Conservation (phyloP, 2,888 invertebrate species). For the Cephus pulcher region DNA sequence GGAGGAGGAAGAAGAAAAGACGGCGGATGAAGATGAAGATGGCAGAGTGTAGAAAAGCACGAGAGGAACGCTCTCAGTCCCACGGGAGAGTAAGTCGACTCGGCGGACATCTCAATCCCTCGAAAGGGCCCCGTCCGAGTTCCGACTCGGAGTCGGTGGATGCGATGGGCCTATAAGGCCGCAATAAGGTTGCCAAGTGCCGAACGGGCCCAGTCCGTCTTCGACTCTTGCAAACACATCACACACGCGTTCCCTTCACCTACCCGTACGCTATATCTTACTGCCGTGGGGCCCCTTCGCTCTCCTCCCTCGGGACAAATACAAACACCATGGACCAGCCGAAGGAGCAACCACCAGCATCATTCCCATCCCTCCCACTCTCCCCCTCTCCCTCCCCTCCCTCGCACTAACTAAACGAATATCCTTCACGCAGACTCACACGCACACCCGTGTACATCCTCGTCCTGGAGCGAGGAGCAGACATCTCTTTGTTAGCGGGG, state of each 20-base stretch:
- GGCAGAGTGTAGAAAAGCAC: conserved; percentile 3
- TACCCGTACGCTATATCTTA: not conserved
- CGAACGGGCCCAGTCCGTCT: not conserved
- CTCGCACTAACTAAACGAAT: conserved; percentile 27
- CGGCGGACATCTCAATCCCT: conserved; percentile 12
- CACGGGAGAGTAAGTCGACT: conserved; percentile 11
- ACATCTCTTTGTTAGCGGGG: conserved; percentile 62
- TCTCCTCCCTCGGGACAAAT: conserved; percentile 39
- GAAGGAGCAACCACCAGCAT: not conserved
- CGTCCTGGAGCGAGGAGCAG: conserved; percentile 48
- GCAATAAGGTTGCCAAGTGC: conserved; percentile 9
- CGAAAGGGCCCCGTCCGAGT: conserved; percentile 12
- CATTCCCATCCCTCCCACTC: not conserved
- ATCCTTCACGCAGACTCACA: conserved; percentile 50
- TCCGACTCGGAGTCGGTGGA: conserved; percentile 1
- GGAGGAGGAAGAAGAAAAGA: not conserved
- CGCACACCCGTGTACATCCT: conserved; percentile 45
- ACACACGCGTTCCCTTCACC: conserved; percentile 1
- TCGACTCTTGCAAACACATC: conserved; percentile 1
- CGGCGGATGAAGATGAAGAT: conserved; percentile 1
- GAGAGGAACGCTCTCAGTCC: conserved; percentile 10
- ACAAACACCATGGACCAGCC: conserved; percentile 15
- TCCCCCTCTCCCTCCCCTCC: not conserved
- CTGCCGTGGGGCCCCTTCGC: not conserved
- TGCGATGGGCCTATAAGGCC: conserved; percentile 6